Evolutionary conservation across 2,113 vertebrate genomes (phyloP).

Genomic region (Cnemophilus loriae): DNA sequence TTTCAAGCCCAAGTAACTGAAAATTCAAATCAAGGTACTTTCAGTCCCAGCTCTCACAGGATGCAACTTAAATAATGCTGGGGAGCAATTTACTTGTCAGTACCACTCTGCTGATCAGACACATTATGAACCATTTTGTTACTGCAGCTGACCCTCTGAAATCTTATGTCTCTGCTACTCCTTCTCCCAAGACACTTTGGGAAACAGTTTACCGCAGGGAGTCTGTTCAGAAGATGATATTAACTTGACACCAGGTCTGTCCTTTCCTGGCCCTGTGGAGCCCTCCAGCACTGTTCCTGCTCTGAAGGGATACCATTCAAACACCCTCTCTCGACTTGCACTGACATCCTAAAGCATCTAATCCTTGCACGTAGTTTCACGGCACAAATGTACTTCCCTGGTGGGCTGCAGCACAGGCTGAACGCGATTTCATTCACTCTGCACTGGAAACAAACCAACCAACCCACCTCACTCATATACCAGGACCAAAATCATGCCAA

Average conservation of each 20-base stretch:
- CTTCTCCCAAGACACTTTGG: background rate
- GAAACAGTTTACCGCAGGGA: background rate
- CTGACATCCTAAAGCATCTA: background rate
- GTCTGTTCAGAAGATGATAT: background rate
- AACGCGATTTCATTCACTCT: background rate
- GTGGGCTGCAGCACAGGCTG: background rate
- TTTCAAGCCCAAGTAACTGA: background rate
- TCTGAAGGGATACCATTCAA: background rate
- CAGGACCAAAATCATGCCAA: background rate
- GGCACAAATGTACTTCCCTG: background rate
- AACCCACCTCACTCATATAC: background rate
- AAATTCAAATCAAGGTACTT: background rate
- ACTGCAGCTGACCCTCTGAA: background rate
- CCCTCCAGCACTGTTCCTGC: background rate
- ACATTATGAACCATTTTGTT: background rate
- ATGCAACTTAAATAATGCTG: background rate
- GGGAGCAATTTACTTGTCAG: background rate
- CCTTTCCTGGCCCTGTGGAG: background rate
- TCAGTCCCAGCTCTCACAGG: background rate
- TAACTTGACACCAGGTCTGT: background rate
- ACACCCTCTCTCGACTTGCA: background rate
- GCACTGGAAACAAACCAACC: background rate
- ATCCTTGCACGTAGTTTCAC: rapidly evolving
- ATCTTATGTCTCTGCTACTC: background rate
- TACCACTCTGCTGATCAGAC: background rate